phyloP scores from a whole-genome alignment of 64 coral and sea anemone species.

The Porites lutea region DNA sequence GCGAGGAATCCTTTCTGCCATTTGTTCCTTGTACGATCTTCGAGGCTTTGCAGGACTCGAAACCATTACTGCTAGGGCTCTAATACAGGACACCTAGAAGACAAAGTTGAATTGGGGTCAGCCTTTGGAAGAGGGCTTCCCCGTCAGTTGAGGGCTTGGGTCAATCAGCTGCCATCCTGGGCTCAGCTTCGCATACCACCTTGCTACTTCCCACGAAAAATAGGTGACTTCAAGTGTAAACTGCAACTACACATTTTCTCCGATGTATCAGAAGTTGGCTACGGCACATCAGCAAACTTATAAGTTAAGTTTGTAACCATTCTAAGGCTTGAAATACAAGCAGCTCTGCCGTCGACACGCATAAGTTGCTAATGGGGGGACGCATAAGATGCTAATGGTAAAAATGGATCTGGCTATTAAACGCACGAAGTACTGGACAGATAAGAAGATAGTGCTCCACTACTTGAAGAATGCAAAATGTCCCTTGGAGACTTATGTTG shows the following conservation, averaged over 20 bases:
- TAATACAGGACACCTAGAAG: conserved; percentile 48
- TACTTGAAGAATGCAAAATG: conserved; percentile 60
- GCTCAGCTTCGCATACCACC: conserved; percentile 26
- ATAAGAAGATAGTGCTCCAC: conserved; percentile 47
- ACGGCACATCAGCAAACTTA: not conserved
- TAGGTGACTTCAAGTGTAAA: not conserved
- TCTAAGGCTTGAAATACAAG: conserved; percentile 46
- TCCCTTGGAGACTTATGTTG: conserved; percentile 54
- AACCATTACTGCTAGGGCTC: conserved; percentile 33
- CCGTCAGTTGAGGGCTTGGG: conserved; percentile 31
- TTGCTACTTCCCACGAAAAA: conserved; percentile 8
- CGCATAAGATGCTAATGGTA: conserved; percentile 34
- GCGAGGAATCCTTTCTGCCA: conserved; percentile 50
- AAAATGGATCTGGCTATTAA: conserved; percentile 50
- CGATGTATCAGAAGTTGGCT: conserved; percentile 35
- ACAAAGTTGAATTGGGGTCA: conserved; percentile 35
- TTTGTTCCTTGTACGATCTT: conserved; percentile 43
- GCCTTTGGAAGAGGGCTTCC: conserved; percentile 9
- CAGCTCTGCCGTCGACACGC: conserved; percentile 39
- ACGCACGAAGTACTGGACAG: conserved; percentile 50
- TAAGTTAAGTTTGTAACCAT: conserved; percentile 31
- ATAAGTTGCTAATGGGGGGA: not conserved
- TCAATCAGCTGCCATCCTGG: not conserved
- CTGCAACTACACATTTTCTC: conserved; percentile 41
- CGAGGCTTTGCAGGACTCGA: conserved; percentile 46